Conservation (phyloP, 2,888 invertebrate species). For the Heliconius aoede region DNA sequence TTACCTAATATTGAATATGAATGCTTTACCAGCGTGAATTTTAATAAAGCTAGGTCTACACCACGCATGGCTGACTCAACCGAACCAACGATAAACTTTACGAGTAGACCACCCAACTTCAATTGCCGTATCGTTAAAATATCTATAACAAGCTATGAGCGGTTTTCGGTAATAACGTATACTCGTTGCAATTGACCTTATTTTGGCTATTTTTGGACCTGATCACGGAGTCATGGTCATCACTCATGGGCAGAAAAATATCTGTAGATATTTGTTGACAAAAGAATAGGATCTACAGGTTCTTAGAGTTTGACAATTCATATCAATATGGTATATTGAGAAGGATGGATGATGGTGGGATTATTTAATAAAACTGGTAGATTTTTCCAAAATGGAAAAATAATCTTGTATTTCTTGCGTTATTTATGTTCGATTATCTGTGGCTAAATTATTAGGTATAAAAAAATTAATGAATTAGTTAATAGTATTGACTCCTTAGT, state of each 20-base stretch:
- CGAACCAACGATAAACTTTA: slow-evolving; percentile 50
- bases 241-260: background rate
- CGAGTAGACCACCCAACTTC: slow-evolving; percentile 54
- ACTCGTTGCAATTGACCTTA: slow-evolving; percentile 45
- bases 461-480: too few species aligned
- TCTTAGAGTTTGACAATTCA: background rate
- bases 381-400: too few species aligned
- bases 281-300: background rate
- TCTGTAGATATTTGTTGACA: background rate
- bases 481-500: too few species aligned
- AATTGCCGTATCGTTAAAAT: slow-evolving; percentile 54
- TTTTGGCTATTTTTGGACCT: slow-evolving; percentile 43
- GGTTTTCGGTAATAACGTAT: slow-evolving; percentile 52
- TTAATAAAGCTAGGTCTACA: slow-evolving; percentile 37
- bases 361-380: too few species aligned
- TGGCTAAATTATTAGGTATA: too few species aligned
- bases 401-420: too few species aligned
- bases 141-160: slow-evolving; percentile 52
- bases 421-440: too few species aligned
- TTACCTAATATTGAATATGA: slow-evolving; percentile 5
- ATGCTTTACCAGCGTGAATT: too few species aligned
- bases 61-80: slow-evolving; percentile 42
- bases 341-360: background rate
- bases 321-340: background rate
- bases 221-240: slow-evolving; percentile 18